Percentiles rank a stretch among this genome's conserved stretches.
These are phyloP conservation scores for Epinephelus cyanopodus DNA, from an alignment of 2,113 vertebrate genomes.

Conservation along the genomic window DNA sequence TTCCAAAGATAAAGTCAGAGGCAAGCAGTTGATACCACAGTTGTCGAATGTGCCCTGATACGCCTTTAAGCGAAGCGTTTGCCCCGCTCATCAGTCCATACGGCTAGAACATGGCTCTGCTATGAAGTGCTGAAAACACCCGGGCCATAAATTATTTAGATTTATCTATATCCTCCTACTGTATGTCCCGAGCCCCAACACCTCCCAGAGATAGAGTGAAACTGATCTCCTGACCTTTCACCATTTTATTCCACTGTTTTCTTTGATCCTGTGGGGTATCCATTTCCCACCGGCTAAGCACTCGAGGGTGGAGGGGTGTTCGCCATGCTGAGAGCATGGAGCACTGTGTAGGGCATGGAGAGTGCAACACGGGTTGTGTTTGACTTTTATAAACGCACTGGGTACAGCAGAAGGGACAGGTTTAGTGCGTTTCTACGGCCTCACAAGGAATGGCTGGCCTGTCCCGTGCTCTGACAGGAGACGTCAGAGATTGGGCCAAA, in stretches of 20 bases:
- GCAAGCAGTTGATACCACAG: conserved; percentile 40
- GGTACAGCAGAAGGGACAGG: background rate
- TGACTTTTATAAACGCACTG: conserved; percentile 13
- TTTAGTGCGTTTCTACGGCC: too few species aligned
- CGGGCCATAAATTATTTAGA: conserved; percentile 74
- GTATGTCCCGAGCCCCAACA: conserved; percentile 49
- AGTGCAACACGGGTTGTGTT: conserved; percentile 9
- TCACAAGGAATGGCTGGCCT: too few species aligned
- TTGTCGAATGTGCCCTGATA: conserved; percentile 66
- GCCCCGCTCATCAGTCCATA: conserved; percentile 54
- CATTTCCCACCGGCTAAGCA: conserved; percentile 59
- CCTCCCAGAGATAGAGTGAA: conserved; percentile 69
- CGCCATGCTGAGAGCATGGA: conserved; percentile 19
- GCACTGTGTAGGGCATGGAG: conserved; percentile 20
- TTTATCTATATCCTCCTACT: conserved; percentile 73
- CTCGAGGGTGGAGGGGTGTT: conserved; percentile 35
- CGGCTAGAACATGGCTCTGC: conserved; percentile 54
- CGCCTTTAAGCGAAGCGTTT: conserved; percentile 38
- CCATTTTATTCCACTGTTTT: conserved; percentile 78
- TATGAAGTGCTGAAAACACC: conserved; percentile 76
- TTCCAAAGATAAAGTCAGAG: conserved; percentile 33
- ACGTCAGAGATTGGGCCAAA: too few species aligned
- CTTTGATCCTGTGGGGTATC: conserved; percentile 75
- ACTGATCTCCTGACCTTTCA: conserved; percentile 78
- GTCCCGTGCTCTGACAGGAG: too few species aligned